Conservation (phyloP, 2,888 invertebrate species). For the Stenolophus ochropezus region DNA sequence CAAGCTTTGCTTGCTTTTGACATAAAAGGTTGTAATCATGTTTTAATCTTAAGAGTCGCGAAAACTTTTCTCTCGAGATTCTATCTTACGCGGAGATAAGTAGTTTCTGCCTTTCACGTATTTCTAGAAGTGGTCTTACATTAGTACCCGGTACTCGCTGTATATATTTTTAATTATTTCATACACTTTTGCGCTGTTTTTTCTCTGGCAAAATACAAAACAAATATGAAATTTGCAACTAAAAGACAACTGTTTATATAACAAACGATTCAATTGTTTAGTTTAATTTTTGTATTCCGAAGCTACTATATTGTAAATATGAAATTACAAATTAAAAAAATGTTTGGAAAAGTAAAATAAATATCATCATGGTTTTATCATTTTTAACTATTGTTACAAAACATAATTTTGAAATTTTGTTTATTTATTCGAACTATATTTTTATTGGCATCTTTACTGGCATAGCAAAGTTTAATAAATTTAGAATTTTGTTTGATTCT, state of each 20-base stretch:
- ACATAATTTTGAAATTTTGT: background rate
- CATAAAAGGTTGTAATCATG: constrained; percentile 34
- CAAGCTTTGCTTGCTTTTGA: constrained; percentile 27
- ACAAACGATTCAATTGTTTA: background rate
- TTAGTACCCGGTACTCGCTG: background rate
- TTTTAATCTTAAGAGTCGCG: constrained; percentile 25
- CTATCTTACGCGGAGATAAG: constrained; percentile 25
- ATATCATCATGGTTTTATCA: background rate
- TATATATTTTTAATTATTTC: constrained; percentile 1
- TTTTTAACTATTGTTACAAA: background rate
- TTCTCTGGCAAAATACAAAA: background rate
- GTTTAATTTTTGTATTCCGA: background rate
- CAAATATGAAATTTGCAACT: background rate
- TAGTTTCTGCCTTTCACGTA: constrained; percentile 29
- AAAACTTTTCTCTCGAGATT: constrained; percentile 30
- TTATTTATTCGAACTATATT: too few species aligned
- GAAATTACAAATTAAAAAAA: background rate
- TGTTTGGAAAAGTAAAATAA: background rate
- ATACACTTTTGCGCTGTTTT: background rate
- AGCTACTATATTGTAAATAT: background rate
- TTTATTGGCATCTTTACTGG: too few species aligned
- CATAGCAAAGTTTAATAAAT: too few species aligned
- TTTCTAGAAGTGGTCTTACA: background rate
- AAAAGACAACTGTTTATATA: background rate
- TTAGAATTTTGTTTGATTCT: too few species aligned